Evolutionary conservation across 2,113 vertebrate species (phyloP), one percentile per base, ranked within the genome.

Genomic region (Psilopsiagon aurifrons): DNA sequence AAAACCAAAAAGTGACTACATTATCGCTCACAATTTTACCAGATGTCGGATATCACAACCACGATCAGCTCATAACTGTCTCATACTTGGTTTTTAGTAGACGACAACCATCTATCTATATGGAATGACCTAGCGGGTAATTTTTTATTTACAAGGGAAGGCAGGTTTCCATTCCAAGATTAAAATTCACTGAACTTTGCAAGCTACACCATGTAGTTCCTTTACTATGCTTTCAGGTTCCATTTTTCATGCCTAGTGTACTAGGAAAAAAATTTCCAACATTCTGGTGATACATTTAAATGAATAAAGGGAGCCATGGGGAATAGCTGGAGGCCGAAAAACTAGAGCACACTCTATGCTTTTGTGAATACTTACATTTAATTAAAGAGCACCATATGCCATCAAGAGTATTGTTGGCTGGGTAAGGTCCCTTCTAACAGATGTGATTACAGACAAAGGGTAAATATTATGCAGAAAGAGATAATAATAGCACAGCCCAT

Each of bases 311-410:
- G 67, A 90, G 31, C 54, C 47, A 66, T 10, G 13, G 33, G 68
- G 33, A 29, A 59, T 46, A 87, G 57, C 57, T 75, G 12, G 59
- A 94, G 63, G 73, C 54, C 90, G 80, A 33, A 71, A 84, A 87
- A 74, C 41, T 73, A 59, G 66, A 91, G 51, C 47, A 83, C 59
- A 64, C 43, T 49, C 71, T 44, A 22, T 79, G 74, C 29, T 91
- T 85, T 83, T 76, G 37, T 27, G 63, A 89, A 83, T 66, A 87
- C 63, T 57, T 78, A 67, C 35, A 74, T 59, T 91, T 93, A 92
- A 95, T 83, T 95, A 93, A 83, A 86, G 78, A 91, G 60, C 74
- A 92, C 86, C 84, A 74, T 91, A 88, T 87, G 76, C 86, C 68
- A 85, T 63, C 54, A 80, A 47, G 93, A 52, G 17, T 67, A 46